These are phyloP conservation scores for Drosophila fuyamai DNA, from an alignment of 1,140 invertebrate species.

Conservation along the genomic window DNA sequence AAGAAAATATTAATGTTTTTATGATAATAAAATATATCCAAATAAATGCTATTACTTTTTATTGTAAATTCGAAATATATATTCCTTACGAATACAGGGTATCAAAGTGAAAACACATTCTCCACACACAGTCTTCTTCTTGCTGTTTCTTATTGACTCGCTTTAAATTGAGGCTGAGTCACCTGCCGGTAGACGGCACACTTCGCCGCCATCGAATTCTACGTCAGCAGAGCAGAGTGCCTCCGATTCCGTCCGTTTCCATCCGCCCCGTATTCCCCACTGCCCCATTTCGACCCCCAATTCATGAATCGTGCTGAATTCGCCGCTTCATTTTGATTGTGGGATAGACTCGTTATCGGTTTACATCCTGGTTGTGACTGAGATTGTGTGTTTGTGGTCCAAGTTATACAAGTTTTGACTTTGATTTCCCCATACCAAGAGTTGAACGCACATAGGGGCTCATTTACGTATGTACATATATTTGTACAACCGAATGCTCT, in stretches of 20 bases:
- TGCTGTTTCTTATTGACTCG: slow-evolving; percentile 24
- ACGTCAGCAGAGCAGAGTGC: slow-evolving; percentile 40
- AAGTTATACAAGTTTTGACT: slow-evolving; percentile 15
- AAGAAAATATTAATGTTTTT: too few relatives aligned
- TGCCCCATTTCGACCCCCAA: neutral
- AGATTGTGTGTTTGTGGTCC: slow-evolving; percentile 22
- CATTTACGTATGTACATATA: neutral
- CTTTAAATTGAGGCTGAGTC: slow-evolving; percentile 44
- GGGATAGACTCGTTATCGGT: slow-evolving; percentile 28
- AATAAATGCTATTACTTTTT: too few relatives aligned
- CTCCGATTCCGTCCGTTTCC: slow-evolving; percentile 8
- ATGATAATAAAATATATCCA: too few relatives aligned
- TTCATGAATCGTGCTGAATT: slow-evolving; percentile 1
- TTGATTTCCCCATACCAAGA: neutral
- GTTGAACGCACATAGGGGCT: neutral
- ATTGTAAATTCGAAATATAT: neutral
- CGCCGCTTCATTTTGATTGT: slow-evolving; percentile 3
- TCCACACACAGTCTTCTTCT: slow-evolving; percentile 4
- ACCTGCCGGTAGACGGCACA: slow-evolving; percentile 49
- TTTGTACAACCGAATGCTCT: neutral
- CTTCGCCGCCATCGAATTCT: slow-evolving; percentile 36
- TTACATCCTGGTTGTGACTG: slow-evolving; percentile 36
- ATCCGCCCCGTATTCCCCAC: neutral
- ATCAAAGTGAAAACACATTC: slow-evolving; percentile 4
- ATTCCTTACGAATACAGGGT: neutral